Base-by-base conservation (phyloP, 2,888 invertebrate species). In the Heterodera filipjevi region DNA sequence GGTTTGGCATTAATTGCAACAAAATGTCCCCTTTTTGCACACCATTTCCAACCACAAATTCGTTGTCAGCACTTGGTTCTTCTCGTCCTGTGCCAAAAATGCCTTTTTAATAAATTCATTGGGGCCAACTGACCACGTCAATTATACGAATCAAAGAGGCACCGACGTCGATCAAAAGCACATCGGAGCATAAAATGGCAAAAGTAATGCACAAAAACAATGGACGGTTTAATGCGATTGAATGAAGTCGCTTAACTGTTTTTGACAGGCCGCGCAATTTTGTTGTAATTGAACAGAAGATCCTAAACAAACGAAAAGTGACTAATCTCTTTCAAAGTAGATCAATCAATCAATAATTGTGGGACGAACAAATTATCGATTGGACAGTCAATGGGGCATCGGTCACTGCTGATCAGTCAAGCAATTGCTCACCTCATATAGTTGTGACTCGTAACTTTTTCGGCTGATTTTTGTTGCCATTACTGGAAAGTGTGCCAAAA, bases 41-140 rank as follows among this genome's bases (percentile, higher is more conserved):
- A 82, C 81, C 89, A 89, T 88, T 81, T 89, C 88, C 66, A 89
- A 82, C 89, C 89, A 89, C 6, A 89, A 81, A 80, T 88, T 89
- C 10, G 89, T 89, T 10, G 89, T 89, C 39, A 89, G 80, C 22
- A 89, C 87, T 84, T 89, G 89, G 78, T 87, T 89, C 22, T 87
- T 86, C 82, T 89, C 89, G 81, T 89, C 87, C 89, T 89, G n/a
- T 59, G 8, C 27, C 59, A 59, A 78, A 66, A 81, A 35, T 10
- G 72, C 22, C 35, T 27, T 39, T 49, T 59, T 22, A 35, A 46
- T 44, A 33, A 53, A 39, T 27, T 16, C 30, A 66, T 32, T 71
- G 27, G 46, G n/a, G n/a, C n/a, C 32, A 75, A 66, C 75, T 75
- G 8, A 75, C 75, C 46, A 75, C 75, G 53, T 75, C 75, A 49